phyloP scores from a whole-genome alignment of 2,888 invertebrate genomes.

The Drosophila vallismaia region DNA sequence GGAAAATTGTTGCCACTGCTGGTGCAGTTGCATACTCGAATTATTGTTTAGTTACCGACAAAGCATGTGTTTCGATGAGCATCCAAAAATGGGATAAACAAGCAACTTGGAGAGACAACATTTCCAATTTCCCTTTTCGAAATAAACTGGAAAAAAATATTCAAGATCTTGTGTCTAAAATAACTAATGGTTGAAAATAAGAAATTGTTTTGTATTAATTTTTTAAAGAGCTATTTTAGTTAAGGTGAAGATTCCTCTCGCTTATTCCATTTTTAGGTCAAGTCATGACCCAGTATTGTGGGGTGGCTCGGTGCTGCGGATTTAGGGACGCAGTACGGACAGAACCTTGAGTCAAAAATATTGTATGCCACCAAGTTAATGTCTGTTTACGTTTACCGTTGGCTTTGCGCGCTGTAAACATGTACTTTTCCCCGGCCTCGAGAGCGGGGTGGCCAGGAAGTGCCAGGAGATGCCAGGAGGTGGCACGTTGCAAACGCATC shows the following conservation, averaged over 20 bases:
- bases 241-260: background rate
- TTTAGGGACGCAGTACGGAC: constrained; percentile 14
- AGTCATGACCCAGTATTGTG: constrained; percentile 31
- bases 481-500: constrained; percentile 52
- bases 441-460: background rate
- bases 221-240: constrained; percentile 7
- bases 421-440: constrained; percentile 68
- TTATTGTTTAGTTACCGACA: constrained; percentile 47
- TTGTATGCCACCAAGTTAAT: constrained; percentile 77
- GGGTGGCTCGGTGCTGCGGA: background rate
- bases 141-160: constrained; percentile 1
- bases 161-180: background rate
- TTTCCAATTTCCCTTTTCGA: constrained; percentile 35
- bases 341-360: constrained; percentile 77
- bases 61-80: constrained; percentile 39
- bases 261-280: constrained; percentile 32
- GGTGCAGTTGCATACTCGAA: constrained; percentile 33
- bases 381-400: constrained; percentile 77
- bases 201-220: background rate
- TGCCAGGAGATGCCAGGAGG: constrained; percentile 10
- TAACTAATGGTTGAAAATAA: background rate
- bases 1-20: constrained; percentile 56
- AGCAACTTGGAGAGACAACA: constrained; percentile 4
- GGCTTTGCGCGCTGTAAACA: constrained; percentile 72
- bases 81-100: constrained; percentile 3